Base-by-base conservation (phyloP, 1,140 invertebrate species). In the Penaeus indicus region DNA sequence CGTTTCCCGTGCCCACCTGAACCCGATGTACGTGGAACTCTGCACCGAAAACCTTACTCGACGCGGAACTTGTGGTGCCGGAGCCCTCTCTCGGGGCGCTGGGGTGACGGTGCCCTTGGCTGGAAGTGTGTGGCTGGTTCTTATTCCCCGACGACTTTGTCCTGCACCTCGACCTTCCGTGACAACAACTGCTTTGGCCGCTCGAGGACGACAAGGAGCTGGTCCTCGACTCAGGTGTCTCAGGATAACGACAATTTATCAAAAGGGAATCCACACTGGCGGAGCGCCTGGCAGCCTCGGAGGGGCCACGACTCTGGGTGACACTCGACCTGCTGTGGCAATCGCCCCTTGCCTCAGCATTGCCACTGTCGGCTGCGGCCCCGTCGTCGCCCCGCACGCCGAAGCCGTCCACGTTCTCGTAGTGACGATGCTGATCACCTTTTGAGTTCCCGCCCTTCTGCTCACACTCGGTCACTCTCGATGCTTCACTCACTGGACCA, bases 21-120 rank as follows among this genome's bases (percentile, higher is more conserved):
- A 87, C 63, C 19, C 85, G 78, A 21, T 87, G 85, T 3, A 87
- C n/a, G n/a, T 82, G 77, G 63, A 38, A 87, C n/a, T 87, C 84
- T 21, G 61, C 47, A 16, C 75, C 84, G n/a, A 64, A 86, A 13
- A 79, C 75, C 19, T 79, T 78, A 60, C n/a, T 47, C 11, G 84
- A 79, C 16, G 84, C 16, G 21, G 75, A 64, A n/a, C 72, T 86
- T 18, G 47, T 64, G 27, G 84, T 79, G 61, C 69, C 10, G 10
- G 64, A 84, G 63, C 21, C 21, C 27, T 21, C 32, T n/a, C n/a
- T 19, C 42, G 27, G 22, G 19, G 27, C 22, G 13, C 18, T 61
- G 27, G 19, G 27, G 18, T 84, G 82, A 13, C 82, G 38, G 16
- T 25, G 32, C 18, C 38, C 47, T 27, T 54, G 32, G 18, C 38